These are phyloP conservation scores for Eueides isabella DNA, from an alignment of 1,140 invertebrate species.

Conservation along the genomic window DNA sequence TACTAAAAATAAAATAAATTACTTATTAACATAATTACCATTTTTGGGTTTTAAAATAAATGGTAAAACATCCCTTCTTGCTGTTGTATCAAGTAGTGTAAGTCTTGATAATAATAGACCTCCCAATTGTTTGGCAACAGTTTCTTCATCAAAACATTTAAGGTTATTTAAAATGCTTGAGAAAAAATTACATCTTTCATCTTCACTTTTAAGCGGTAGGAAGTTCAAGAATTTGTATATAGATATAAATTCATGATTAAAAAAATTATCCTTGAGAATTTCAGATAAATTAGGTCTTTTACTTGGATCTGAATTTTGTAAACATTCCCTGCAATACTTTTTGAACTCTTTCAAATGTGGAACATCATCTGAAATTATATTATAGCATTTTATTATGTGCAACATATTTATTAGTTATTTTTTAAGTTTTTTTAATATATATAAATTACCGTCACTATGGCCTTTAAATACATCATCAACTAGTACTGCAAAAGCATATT, in stretches of 20 bases:
- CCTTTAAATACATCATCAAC: conserved; percentile 87
- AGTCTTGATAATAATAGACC: conserved; percentile 90
- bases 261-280: conserved; percentile 88
- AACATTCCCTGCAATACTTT: conserved; percentile 84
- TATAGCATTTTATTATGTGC: conserved; percentile 3
- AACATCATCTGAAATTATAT: conserved; percentile 84
- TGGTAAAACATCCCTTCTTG: conserved; percentile 88
- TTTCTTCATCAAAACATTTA: conserved; percentile 87
- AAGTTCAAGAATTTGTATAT: conserved; percentile 92
- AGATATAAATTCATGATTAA: conserved; percentile 91
- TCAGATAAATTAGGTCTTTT: conserved; percentile 84
- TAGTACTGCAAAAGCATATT: conserved; percentile 91
- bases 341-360: conserved; percentile 86
- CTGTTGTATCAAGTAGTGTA: conserved; percentile 90
- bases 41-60: conserved; percentile 87
- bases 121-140: conserved; percentile 90
- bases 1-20: background rate
- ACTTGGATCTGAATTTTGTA: conserved; percentile 84
- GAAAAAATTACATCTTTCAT: conserved; percentile 91
- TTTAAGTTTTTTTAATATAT: background rate
- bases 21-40: conserved; percentile 58
- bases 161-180: conserved; percentile 85
- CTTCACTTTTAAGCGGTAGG: conserved; percentile 89
- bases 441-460: conserved; percentile 82
- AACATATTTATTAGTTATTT: background rate